phyloP scores from a whole-genome alignment of 2,113 vertebrate species.

The Anguilla rostrata region DNA sequence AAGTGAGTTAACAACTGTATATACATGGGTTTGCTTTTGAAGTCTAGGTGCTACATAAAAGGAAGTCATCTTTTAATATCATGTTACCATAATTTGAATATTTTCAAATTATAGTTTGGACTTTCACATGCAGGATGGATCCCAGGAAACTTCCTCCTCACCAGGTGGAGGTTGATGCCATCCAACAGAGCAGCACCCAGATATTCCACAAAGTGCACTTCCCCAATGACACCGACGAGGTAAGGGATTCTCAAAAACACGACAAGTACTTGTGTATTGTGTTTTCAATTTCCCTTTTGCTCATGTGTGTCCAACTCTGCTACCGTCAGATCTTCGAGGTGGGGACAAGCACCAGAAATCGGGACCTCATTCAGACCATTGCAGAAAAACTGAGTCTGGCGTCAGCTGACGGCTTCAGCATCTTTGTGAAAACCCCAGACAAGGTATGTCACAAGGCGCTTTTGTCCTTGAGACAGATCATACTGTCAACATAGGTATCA shows the following conservation, averaged over 20 bases:
- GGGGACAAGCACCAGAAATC: constrained; percentile 73
- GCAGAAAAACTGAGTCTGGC: constrained; percentile 69
- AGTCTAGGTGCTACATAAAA: background rate
- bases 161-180: constrained; percentile 82
- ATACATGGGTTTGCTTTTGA: background rate
- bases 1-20: background rate
- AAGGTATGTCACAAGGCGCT: constrained; percentile 70
- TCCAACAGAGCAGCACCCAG: constrained; percentile 79
- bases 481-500: background rate
- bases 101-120: background rate
- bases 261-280: background rate
- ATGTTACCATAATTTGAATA: background rate
- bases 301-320: background rate
- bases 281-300: background rate
- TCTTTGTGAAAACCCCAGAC: constrained; percentile 84
- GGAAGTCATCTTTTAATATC: background rate
- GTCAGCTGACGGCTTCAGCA: constrained; percentile 84
- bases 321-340: constrained; percentile 77
- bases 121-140: constrained; percentile 65
- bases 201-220: constrained; percentile 85
- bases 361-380: constrained; percentile 71
- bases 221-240: constrained; percentile 78
- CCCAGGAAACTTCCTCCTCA: constrained; percentile 85
- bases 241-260: constrained; percentile 48
- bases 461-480: background rate